These are phyloP conservation scores for Ceriagrion tenellum DNA, from an alignment of 2,888 invertebrate species.

Conservation along the genomic window DNA sequence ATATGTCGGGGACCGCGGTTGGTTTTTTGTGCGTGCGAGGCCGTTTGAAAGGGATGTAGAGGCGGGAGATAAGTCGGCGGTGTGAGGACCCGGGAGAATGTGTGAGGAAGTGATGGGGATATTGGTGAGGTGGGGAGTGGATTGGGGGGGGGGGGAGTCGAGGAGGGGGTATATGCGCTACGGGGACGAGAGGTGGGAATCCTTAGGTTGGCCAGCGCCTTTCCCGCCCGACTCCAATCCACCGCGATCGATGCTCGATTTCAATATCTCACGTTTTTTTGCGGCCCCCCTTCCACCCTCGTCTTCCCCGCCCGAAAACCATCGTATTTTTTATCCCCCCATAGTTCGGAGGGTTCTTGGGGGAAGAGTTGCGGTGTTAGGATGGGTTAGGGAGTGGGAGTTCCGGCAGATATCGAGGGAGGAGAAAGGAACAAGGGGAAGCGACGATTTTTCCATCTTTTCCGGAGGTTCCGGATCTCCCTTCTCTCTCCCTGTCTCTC, in stretches of 20 bases:
- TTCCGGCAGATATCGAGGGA: background rate
- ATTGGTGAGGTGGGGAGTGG: background rate
- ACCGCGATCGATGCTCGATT: slow-evolving; percentile 45
- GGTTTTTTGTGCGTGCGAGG: background rate
- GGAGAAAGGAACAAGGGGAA: background rate
- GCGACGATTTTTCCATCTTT: slow-evolving; percentile 55
- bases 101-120: background rate
- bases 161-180: background rate
- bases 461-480: slow-evolving; percentile 39
- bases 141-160: background rate
- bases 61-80: background rate
- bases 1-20: background rate
- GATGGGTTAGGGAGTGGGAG: background rate
- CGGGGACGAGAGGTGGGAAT: background rate
- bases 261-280: slow-evolving; percentile 67
- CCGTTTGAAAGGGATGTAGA: background rate
- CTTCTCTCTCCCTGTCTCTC: too few relatives aligned
- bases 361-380: slow-evolving; percentile 16
- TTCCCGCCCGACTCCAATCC: background rate
- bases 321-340: background rate
- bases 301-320: background rate
- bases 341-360: background rate
- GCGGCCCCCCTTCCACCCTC: background rate
- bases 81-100: background rate
- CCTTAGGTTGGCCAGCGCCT: background rate